Percentiles rank a stretch among this genome's conserved stretches.
Conservation (phyloP, 1,140 invertebrate genomes). For the Trachelipus rathkii region DNA sequence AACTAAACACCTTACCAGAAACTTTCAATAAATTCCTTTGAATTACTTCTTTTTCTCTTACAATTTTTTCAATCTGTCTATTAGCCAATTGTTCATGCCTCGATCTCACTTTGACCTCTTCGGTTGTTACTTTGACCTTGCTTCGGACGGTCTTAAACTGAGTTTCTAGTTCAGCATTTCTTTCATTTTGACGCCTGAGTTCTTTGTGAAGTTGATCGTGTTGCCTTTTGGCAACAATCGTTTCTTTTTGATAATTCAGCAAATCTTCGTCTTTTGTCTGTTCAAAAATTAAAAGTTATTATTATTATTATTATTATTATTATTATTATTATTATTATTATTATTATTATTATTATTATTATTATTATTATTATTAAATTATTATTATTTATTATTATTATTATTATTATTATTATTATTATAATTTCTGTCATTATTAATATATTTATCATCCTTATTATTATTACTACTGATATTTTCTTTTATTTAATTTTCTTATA, state of each 20-base stretch:
- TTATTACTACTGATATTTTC: too few relatives aligned
- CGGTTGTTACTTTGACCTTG: conserved; percentile 31
- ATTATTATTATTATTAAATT: too few relatives aligned
- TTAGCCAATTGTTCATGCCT: conserved; percentile 19
- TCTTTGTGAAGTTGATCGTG: conserved; percentile 35
- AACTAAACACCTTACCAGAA: conserved; percentile 17
- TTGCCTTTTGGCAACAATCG: conserved; percentile 21
- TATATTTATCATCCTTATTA: too few relatives aligned
- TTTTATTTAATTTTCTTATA: too few relatives aligned
- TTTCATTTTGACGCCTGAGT: conserved; percentile 29
- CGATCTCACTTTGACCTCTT: conserved; percentile 29
- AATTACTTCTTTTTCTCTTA: conserved; percentile 32
- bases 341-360: too few relatives aligned
- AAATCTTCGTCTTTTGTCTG: conserved; percentile 31
- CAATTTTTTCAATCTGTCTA: conserved; percentile 27
- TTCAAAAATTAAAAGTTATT: too few relatives aligned
- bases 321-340: too few relatives aligned
- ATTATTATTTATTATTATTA: too few relatives aligned
- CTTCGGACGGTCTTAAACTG: conserved; percentile 33
- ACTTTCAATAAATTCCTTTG: conserved; percentile 33
- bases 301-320: too few relatives aligned
- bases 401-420: too few relatives aligned
- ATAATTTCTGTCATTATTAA: too few relatives aligned
- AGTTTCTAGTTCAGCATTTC: conserved; percentile 17
- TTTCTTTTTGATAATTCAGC: conserved; percentile 28